Evolutionary conservation across 2,888 invertebrate genomes (phyloP), one percentile per base, ranked within the genome.

Genomic region (Drosophila aldrichi): DNA sequence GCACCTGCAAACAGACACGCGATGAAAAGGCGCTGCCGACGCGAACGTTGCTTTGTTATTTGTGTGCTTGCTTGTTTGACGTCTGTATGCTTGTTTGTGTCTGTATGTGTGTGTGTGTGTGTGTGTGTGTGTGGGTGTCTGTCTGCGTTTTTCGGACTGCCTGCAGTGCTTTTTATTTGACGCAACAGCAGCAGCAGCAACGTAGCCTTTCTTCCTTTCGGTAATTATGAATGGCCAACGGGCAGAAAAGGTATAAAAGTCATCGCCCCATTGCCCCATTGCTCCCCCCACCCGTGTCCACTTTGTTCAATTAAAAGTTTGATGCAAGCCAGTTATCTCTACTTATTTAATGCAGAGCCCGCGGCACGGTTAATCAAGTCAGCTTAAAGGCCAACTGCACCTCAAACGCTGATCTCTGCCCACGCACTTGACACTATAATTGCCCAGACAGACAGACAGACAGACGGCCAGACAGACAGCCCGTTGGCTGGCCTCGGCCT

Each of bases 201-300:
- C 46, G 57, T 71, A 68, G 56, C 63, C 64, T 69, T 80, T 59
- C 68, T 69, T 70, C 63, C 68, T 64, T 70, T 62, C 62, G 82
- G 85, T 88, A 84, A 84, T 84, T 84, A 88, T 84, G 82, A 85
- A 84, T 81, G 70, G 84, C 84, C 82, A 77, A 60, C 66, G 82
- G 88, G 65, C 64, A 80, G 59, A 43, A 77, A 75, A 78, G 74
- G 58, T 80, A 77, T 69, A 71, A 69, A 80, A 79, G 79, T 75
- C 79, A 80, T 72, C 40, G 6, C 22, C 12, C 29, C 16, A 1
- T 7, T 0, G 14, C 9, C 4, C 32, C 32, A 29, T 8, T 2
- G 1, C 25, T 14, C 36, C 14, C 9, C 38, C 25, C 4, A n/a
- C 25, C 10, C 18, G 12, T 0, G 40, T 22, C 38, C n/a, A 16